These are phyloP conservation scores for Hesperia comma DNA, from an alignment of 2,888 invertebrate species.

Conservation along the genomic window DNA sequence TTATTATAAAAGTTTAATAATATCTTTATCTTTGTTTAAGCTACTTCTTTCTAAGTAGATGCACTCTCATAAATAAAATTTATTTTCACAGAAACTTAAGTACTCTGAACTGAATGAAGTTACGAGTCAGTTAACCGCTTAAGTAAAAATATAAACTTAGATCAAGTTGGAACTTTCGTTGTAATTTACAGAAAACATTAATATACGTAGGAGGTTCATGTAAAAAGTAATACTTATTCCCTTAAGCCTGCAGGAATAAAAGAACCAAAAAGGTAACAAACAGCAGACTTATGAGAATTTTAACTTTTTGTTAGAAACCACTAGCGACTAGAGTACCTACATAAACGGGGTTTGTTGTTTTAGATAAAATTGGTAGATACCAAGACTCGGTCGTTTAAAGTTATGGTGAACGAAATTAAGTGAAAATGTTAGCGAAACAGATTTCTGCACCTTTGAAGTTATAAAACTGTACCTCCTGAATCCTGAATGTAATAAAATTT, in stretches of 20 bases:
- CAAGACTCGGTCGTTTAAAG: neutral
- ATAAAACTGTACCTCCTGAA: too few species aligned
- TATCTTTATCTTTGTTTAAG: too few species aligned
- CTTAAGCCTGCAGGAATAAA: neutral
- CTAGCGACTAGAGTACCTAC: neutral
- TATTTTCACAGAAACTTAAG: too few species aligned
- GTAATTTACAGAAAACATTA: neutral
- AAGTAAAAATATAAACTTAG: neutral
- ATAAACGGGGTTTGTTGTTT: neutral
- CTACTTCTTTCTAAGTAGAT: too few species aligned
- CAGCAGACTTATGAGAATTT: neutral
- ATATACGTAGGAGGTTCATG: neutral
- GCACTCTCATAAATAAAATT: too few species aligned
- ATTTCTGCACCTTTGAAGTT: neutral
- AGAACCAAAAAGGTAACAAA: conserved; percentile 1
- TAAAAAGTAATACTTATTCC: too few species aligned
- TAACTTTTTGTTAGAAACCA: neutral
- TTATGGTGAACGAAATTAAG: neutral
- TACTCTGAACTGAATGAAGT: too few species aligned
- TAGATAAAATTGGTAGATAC: neutral
- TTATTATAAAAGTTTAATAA: too few species aligned
- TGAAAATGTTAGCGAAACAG: neutral
- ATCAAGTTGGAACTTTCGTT: neutral
- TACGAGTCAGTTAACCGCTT: neutral
- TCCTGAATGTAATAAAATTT: too few species aligned